Evolutionary conservation across 2,797 vertebrate species (phyloP), one percentile per base, ranked within the genome.

Genomic region (Microcaecilia unicolor): DNA sequence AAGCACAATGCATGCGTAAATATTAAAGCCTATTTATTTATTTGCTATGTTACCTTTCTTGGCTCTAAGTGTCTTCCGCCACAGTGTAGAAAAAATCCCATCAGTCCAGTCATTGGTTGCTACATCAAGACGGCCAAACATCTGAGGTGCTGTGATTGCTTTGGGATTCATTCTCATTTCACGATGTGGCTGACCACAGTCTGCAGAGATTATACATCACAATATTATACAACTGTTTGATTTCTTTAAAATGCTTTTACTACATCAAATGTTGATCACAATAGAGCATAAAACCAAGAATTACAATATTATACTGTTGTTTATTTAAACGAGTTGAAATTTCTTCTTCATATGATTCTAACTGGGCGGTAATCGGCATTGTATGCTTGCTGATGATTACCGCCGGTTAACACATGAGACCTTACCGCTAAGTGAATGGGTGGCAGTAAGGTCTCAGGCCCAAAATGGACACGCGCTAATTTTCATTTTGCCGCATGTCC

Each of bases 101-200:
- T 99, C 96, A 1, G 95, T 99, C 96, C 96, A 99, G 53, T 98
- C 96, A 10, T 96, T 98, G 4, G 95, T 98, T 20, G 92, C 90
- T 25, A 93, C 92, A 18, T 98, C 92, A 0, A 99, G 85, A 22
- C 81, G 85, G 12, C 95, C 96, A 51, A 99, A 99, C 95, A 99
- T 99, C 65, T 98, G 96, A 3, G 94, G 61, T 3, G 93, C 90
- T 3, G 95, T 98, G 47, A 99, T 96, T 25, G 96, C 92, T 82
- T 98, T 99, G 18, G 96, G 96, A 65, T 98, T 98, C 93, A 99
- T 98, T 37, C 94, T 87, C 92, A 99, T 89, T 76, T 98, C 95
- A 62, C 88, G 86, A 61, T 99, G 95, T 25, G 87, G 86, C 30
- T 87, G 70, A 33, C 95, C 90, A 59, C 92, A 95, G 17, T 89